Base-by-base conservation (phyloP, 1,140 invertebrate genomes). In the Penaeus indicus region DNA sequence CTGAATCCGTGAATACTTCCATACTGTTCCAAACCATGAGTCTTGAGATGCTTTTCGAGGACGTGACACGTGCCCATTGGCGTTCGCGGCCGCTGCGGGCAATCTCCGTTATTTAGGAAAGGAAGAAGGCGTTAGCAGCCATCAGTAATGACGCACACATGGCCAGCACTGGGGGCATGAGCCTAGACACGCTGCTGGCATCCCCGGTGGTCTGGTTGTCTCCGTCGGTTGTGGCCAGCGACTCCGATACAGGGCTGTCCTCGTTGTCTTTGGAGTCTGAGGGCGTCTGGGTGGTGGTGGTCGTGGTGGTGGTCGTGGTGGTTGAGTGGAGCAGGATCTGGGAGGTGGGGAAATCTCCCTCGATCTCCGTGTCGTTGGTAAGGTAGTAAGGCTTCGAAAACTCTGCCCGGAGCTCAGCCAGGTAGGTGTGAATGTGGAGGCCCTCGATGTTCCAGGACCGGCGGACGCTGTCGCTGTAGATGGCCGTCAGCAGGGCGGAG, bases 241-340 rank as follows among this genome's bases (percentile, higher is more conserved):
- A 67, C 25, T 63, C 82, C 3, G 82, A 21, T 7, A n/a, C n/a
- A 63, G 63, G 32, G 61, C 16, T 84, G 18, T 27, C 67, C 11
- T 81, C 75, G 85, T 69, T 38, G 85, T 61, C 25, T 47, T 63
- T n/a, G 16, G 75, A 63, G 5, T 62, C 11, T 19, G 75, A 22
- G 77, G 85, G 25, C 16, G 89, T 42, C 1, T 79, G 22, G 5
- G 79, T 47, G 16, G 85, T 90, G 7, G 89, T 90, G 69, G 89
- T 90, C 18, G 89, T 86, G 3, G 85, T 86, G 32, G 85, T 81
- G 11, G 85, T 86, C 10, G 89, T 90, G n/a, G 89, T 90, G 80
- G 89, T 90, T 13, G 89, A 90, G 60, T 86, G 80, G 16, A 86
- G 63, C 13, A 90, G 83, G 27, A 90, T 86, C 67, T 82, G 61